Conservation (phyloP, 2,113 vertebrate species). For the Anarhynchus alexandrinus region DNA sequence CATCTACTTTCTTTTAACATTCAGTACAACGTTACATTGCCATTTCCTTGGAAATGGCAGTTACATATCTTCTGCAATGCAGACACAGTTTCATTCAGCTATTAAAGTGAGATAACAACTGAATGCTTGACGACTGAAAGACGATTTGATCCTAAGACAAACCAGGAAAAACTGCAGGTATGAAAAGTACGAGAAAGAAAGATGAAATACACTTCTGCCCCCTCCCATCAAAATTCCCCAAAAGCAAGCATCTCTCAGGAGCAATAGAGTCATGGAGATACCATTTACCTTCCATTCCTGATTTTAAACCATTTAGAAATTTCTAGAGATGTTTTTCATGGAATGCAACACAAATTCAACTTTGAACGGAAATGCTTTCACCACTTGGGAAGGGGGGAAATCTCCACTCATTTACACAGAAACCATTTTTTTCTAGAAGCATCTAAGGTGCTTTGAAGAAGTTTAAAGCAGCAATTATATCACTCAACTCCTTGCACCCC, state of each 20-base stretch:
- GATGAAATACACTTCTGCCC: background rate
- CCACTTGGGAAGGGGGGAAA: fast-evolving
- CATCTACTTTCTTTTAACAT: background rate
- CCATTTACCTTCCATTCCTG: background rate
- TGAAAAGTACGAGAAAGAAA: background rate
- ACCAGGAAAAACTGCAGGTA: background rate
- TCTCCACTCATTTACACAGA: background rate
- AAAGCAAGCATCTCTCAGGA: background rate
- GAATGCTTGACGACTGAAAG: background rate
- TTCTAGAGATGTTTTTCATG: background rate
- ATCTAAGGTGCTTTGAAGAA: background rate
- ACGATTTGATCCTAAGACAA: background rate
- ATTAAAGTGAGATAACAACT: background rate
- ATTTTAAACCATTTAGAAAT: background rate
- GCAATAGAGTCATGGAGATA: background rate
- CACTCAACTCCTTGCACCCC: background rate
- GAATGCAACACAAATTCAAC: background rate
- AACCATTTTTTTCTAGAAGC: background rate
- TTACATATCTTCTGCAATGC: background rate
- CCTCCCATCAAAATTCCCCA: background rate
- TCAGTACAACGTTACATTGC: background rate
- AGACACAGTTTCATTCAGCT: background rate
- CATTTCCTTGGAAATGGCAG: background rate
- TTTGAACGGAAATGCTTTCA: background rate
- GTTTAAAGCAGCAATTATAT: background rate